Evolutionary conservation across 2,888 invertebrate genomes (phyloP), one percentile per base, ranked within the genome.

Genomic region (Ophraella communa): DNA sequence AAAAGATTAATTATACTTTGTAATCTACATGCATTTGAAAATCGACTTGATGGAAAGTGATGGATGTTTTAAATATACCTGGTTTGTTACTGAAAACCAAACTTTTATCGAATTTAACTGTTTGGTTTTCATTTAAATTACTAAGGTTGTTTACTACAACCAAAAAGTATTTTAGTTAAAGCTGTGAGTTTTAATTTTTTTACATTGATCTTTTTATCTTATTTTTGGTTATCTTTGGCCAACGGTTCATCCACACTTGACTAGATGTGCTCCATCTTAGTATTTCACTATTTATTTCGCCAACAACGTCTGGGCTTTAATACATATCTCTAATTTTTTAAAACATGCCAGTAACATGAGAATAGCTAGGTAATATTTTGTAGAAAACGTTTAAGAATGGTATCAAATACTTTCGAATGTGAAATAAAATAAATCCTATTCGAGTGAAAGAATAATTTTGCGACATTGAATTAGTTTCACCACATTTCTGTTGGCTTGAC

Each of bases 1-100:
- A 30, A 44, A 42, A 57, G 57, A 57, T 57, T 57, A 57, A 57
- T 57, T 47, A 47, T 47, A 14, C 10, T 47, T 30, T 17, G 33
- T 47, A 21, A 23, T 57, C 24, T 47, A 57, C 57, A 57, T 57
- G 57, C 47, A 42, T 45, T 57, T n/a, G 21, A 47, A 30, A 57
- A 57, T 57, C 44, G 45, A 57, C 30, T 57, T 47, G 11, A 14
- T 20, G 24, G 23, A 23, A 33, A 35, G n/a, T 39, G 23, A 54
- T 54, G 39, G 20, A 54, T 54, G 54, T 54, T 44, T 44, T 0
- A 44, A 44, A 17, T 7, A 44, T 20, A 18, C 44, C 18, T 44
- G 18, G 18, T 10, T 44, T 4, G 44, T 17, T 18, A n/a, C 3
- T 39, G 39, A 11, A 17, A n/a, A 5, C n/a, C 1, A 17, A 39